These are phyloP conservation scores for Clarias gariepinus DNA, from an alignment of 2,113 vertebrate genomes.

Conservation along the genomic window DNA sequence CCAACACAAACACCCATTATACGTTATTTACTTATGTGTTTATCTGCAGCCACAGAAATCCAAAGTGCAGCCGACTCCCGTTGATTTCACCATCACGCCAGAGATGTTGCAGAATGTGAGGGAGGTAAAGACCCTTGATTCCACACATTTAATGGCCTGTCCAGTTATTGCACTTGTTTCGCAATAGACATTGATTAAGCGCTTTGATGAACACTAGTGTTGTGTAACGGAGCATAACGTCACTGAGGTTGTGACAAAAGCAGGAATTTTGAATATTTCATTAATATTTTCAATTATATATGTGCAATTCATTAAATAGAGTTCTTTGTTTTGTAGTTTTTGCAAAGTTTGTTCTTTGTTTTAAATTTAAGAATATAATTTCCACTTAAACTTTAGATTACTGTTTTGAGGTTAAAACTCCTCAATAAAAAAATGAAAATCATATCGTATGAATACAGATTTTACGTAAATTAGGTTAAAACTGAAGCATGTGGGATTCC, in stretches of 20 bases:
- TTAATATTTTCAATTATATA: not conserved
- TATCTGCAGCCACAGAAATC: slow-evolving; percentile 83
- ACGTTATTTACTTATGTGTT: slow-evolving; percentile 46
- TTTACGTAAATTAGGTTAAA: not conserved
- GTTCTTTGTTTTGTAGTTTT: not conserved
- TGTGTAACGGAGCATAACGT: not conserved
- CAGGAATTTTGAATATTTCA: not conserved
- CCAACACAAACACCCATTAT: not conserved
- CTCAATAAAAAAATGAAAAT: not conserved
- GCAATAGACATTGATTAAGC: not conserved
- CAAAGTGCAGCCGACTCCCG: slow-evolving; percentile 80
- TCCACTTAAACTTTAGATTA: not conserved
- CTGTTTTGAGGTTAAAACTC: not conserved
- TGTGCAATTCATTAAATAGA: not conserved
- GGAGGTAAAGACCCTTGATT: slow-evolving; percentile 74
- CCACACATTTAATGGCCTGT: not conserved
- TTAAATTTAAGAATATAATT: not conserved
- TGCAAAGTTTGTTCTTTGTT: not conserved
- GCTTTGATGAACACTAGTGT: not conserved
- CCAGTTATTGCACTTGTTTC: not conserved
- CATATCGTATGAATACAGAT: not conserved
- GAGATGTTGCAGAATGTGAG: slow-evolving; percentile 90
- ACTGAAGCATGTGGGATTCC: not conserved
- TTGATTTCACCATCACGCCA: slow-evolving; percentile 92
- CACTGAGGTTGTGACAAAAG: not conserved